Percentiles rank a stretch among this genome's conserved stretches.
Evolutionary conservation across 2,797 vertebrate genomes (phyloP).

Genomic region (Poecilia wingei): DNA sequence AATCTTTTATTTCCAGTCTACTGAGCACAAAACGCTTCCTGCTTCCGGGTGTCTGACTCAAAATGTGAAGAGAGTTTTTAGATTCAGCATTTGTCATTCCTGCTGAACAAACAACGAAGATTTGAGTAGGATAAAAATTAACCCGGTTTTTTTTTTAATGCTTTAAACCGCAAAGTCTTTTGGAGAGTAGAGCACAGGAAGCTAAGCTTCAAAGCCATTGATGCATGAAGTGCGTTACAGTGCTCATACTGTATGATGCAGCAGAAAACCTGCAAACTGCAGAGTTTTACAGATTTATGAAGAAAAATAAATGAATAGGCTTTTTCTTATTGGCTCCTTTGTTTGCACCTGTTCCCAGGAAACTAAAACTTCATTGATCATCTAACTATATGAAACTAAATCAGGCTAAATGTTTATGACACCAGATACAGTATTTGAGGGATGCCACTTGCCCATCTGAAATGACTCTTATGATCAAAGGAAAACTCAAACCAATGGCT

Average conservation of each 20-base stretch:
- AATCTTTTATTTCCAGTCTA: constrained; percentile 52
- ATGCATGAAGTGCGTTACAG: background rate
- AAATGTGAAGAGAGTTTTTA: constrained; percentile 21
- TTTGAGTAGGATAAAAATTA: background rate
- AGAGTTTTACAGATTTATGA: background rate
- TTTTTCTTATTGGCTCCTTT: background rate
- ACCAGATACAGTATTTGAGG: background rate
- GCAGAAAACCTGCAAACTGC: background rate
- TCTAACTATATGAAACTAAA: background rate
- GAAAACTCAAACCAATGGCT: background rate
- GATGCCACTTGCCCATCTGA: background rate
- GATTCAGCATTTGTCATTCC: constrained; percentile 36
- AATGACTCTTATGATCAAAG: background rate
- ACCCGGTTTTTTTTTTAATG: constrained; percentile 4
- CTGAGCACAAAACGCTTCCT: constrained; percentile 41
- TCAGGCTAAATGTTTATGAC: background rate
- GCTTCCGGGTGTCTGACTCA: constrained; percentile 15
- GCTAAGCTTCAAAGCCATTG: constrained; percentile 9
- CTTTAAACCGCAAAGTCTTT: constrained; percentile 1
- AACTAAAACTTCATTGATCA: background rate
- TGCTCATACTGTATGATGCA: background rate
- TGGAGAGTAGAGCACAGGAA: constrained; percentile 8
- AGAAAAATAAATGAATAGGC: background rate
- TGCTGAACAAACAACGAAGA: background rate
- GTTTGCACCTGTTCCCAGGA: background rate